Conservation (phyloP, 2,888 invertebrate species). For the Pristionchus maxplancki region DNA sequence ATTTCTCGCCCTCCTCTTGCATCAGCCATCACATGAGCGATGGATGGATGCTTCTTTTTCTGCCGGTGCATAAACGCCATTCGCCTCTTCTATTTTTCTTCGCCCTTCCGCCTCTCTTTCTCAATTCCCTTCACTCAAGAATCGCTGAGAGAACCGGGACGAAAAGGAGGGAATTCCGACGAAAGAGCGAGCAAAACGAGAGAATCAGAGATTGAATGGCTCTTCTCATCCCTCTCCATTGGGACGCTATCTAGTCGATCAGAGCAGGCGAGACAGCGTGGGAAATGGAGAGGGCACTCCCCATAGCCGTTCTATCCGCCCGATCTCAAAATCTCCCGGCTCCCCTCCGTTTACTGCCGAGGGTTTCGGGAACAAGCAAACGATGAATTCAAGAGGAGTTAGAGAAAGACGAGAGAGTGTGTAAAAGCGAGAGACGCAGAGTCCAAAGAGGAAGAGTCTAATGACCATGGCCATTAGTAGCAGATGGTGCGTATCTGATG, state of each 20-base stretch:
- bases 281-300: neutral
- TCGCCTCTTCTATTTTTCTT: conserved; percentile 6
- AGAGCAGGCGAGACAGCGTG: neutral
- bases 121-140: neutral
- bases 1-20: neutral
- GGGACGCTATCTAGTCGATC: neutral
- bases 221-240: neutral
- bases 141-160: neutral
- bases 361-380: neutral
- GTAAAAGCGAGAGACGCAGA: too few relatives aligned
- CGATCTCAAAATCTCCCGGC: neutral
- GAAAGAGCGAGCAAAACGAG: too few relatives aligned
- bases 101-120: neutral
- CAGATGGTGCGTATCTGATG: too few relatives aligned
- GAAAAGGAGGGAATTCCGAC: neutral
- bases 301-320: neutral
- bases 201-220: neutral
- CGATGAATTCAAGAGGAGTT: neutral
- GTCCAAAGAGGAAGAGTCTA: too few relatives aligned
- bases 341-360: neutral
- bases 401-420: too few relatives aligned
- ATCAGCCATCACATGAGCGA: neutral
- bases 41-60: neutral
- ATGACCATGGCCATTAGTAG: too few relatives aligned
- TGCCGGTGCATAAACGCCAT: neutral